Evolutionary conservation across 92 coral and sea anemone species (phyloP).

Genomic region (Chrysogorgia sp.): DNA sequence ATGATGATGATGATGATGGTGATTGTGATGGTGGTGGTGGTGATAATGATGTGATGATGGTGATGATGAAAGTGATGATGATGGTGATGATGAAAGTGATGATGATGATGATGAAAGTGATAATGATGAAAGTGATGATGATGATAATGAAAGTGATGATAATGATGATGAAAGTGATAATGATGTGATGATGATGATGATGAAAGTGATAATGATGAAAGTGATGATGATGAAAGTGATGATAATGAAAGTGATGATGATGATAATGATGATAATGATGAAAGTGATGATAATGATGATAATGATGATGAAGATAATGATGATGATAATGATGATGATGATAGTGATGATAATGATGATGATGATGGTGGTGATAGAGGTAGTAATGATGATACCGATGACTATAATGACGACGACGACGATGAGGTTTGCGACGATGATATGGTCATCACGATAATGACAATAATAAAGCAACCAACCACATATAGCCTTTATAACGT

Average conservation of each 20-base stretch:
- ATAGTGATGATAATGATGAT: conserved; percentile 26
- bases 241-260: background rate
- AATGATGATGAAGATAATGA: conserved; percentile 16
- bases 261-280: conserved; percentile 29
- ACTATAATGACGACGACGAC: no score
- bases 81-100: background rate
- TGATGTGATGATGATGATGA: conserved; percentile 5
- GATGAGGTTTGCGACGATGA: background rate
- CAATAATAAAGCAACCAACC: background rate
- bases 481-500: conserved; percentile 14
- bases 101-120: background rate
- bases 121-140: background rate
- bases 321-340: conserved; percentile 22
- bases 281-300: conserved; percentile 1
- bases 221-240: background rate
- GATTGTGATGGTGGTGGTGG: no score
- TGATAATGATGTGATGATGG: conserved; percentile 1
- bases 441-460: background rate
- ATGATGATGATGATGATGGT: background rate
- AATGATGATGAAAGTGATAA: background rate
- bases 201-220: background rate
- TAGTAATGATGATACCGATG: background rate
- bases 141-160: background rate
- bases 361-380: background rate
- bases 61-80: background rate